Evolutionary conservation across 2,888 invertebrate species (phyloP), one percentile per base, ranked within the genome.

Genomic region (Erpobdella octoculata): DNA sequence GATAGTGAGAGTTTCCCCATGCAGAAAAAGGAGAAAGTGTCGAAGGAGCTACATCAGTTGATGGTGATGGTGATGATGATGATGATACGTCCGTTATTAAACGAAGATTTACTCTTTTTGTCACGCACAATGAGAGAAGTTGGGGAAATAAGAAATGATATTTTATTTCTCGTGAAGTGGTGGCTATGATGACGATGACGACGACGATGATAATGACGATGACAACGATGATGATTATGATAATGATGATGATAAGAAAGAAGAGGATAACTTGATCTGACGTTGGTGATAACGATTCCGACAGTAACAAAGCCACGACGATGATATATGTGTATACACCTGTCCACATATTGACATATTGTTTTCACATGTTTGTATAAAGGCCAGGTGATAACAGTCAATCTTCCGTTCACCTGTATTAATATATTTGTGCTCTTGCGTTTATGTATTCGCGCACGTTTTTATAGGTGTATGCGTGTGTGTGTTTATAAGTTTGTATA

Each of bases 191-290:
- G 18, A 1, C 8, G 53, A 53, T 53, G 62, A 62, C n/a, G 35
- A 62, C n/a, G 62, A 33, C 12, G 62, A 1, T 18, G 62, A 62
- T 12, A 35, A 62, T 62, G 62, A 33, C n/a, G 35, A 62, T 28
- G 62, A 62, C 31, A 31, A 33, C 31, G 35, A 33, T 33, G 35
- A 33, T 28, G 18, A 33, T 28, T n/a, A 62, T 4, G 62, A 33
- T 35, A 35, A 62, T 62, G 35, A 35, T 62, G 62, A 12, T 62
- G 62, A 12, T 35, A 31, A 62, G n/a, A 31, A 61, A 28, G 61
- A 61, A 28, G 61, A 21, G 21, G 61, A 61, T 21, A n/a, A n/a
- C n/a, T 4, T 8, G 31, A 33, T 31, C n/a, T 62, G 6, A 62
- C 21, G 35, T 6, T n/a, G 21, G 6, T 62, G 62, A 62, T 8